Evolutionary conservation across 2,797 vertebrate genomes (phyloP), one percentile per base, ranked within the genome.

Genomic region (Otolemur crassicaudatus): DNA sequence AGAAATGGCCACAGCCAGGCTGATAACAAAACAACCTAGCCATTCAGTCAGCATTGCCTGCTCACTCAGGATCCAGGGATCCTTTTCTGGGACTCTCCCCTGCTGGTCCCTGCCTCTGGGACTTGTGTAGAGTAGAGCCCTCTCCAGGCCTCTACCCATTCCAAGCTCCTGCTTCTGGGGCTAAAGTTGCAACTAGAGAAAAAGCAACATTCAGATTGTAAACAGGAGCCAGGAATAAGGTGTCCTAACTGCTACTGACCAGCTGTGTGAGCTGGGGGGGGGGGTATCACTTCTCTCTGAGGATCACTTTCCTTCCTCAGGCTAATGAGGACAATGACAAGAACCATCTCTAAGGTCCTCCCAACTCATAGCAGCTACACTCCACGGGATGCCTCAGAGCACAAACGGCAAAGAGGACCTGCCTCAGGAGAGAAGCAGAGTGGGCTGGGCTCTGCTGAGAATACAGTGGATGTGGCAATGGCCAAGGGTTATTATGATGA

Each of bases 401-500:
- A 63, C 34, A 77, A 87, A 80, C 19, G 19, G 70, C 65, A 88
- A 87, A 46, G 27, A 89, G 61, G 76, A 83, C 89, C 49, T 37
- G n/a, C 65, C 86, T 94, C 9, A 4, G 60, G 89, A 95, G 92
- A 94, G 43, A n/a, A 93, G 76, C n/a, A 31, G 79, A 81, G 56
- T 43, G 20, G 61, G 49, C 79, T 23, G 49, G 83, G 86, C 80
- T 73, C 79, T 87, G n/a, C 46, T 87, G 84, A 95, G 91, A 94
- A 91, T n/a, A 37, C 75, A 37, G 1, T 6, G 23, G 70, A 96
- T 29, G 72, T 87, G 83, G 83, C 91, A 84, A 82, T 84, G 83
- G 80, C 96, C 73, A 80, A 93, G 88, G 91, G 61, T 95, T 83
- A 95, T 96, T 83, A 94, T 25, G 69, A 80, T 91, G 76, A 94